Base-by-base conservation (phyloP, 2,888 invertebrate genomes). In the Lottia gigantea region DNA sequence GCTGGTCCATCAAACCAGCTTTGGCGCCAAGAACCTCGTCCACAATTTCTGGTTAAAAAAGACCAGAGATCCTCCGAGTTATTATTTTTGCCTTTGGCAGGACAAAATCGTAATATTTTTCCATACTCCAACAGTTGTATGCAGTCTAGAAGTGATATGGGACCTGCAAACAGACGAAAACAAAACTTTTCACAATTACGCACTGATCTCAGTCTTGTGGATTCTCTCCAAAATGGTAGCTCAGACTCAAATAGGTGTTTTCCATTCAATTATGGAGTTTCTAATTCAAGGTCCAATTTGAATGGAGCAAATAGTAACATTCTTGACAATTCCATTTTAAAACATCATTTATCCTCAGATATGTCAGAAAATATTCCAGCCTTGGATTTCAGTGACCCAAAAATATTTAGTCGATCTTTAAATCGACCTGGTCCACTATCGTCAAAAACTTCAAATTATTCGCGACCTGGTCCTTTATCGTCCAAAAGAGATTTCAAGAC, bases 121-220 rank as follows among this genome's bases (percentile, higher is more conserved):
- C 67, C 47, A 46, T 64, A 61, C 14, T 14, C 45, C 4, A 68
- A 68, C 14, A 66, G 69, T 64, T 62, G 46, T 49, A 62, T 68
- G 40, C 74, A 72, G 15, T 62, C 66, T n/a, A 64, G 61, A 62
- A 64, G 70, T 61, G 69, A 62, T 62, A 74, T 76, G 55, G 76
- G 76, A 25, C 76, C 74, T 16, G 74, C 74, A 12, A 74, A 75
- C 67, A 66, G 70, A 26, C 65, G 67, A 61, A 67, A 69, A 46
- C 69, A 69, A 46, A 63, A 69, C 45, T 69, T 69, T 45, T 31
- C 47, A 15, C 62, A 69, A 14, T 40, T 69, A 26, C 26, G 69
- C 16, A 47, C 55, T 1, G 69, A 69, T 23, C 12, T 23, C 1
- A 55, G 14, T 55, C 19, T 23, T 19, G 19, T 55, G 8, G 55